A percentile compares a stretch with the other conserved stretches of the same genome.
phyloP scores from a whole-genome alignment of 2,113 vertebrate genomes.

The Myotis davidii region DNA sequence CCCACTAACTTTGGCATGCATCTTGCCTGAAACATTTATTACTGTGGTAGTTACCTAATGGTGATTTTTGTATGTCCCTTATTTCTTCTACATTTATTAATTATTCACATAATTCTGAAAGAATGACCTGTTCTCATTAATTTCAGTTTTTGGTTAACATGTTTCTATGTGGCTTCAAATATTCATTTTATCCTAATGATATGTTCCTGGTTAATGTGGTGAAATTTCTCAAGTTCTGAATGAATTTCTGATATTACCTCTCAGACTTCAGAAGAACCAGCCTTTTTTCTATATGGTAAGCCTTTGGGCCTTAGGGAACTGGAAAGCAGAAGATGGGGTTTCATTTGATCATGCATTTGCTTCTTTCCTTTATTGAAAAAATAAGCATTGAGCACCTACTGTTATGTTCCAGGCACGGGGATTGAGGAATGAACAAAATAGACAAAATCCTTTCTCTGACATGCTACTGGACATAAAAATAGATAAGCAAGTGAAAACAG shows the following conservation, averaged over 20 bases:
- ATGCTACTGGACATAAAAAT: not conserved
- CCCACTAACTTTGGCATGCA: not conserved
- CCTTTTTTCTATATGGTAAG: not conserved
- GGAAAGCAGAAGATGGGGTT: not conserved
- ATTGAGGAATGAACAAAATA: not conserved
- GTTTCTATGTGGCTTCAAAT: not conserved
- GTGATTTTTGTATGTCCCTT: not conserved
- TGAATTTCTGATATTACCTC: not conserved
- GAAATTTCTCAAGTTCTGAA: not conserved
- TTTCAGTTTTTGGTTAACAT: not conserved
- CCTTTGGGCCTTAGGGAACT: not conserved
- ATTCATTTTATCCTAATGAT: not conserved
- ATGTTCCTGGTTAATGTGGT: not conserved
- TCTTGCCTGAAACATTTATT: not conserved
- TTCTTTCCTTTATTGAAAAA: not conserved
- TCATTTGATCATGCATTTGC: not conserved
- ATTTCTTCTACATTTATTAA: not conserved
- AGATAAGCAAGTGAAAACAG: not conserved
- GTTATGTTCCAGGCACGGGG: not conserved
- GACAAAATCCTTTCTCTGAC: not conserved
- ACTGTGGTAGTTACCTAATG: not conserved
- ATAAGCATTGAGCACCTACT: not conserved
- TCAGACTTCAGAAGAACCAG: not conserved
- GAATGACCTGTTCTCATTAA: conserved; percentile 1
- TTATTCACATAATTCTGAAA: not conserved